Evolutionary conservation across 2,797 vertebrate species (phyloP).

Genomic region (Sebastes oblongus): DNA sequence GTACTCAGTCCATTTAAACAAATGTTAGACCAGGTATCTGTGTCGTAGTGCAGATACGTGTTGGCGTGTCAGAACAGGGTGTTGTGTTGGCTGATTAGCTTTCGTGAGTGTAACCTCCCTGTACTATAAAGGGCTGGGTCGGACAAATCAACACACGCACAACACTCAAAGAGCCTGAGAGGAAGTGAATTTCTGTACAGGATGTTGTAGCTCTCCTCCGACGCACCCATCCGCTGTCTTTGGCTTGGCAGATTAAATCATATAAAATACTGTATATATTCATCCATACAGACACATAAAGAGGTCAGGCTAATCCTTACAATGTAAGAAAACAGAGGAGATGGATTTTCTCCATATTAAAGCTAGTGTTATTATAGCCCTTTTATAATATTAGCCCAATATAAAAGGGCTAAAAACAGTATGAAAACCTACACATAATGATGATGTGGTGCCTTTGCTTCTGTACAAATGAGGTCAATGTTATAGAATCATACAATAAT

Average conservation of each 20-base stretch:
- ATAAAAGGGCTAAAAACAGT: not conserved
- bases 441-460: not conserved
- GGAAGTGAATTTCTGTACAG: constrained; percentile 73
- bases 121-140: not conserved
- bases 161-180: constrained; percentile 30
- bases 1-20: not conserved
- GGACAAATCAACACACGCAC: constrained; percentile 1
- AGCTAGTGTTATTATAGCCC: not conserved
- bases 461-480: not conserved
- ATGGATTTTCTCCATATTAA: not conserved
- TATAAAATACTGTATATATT: constrained; percentile 7
- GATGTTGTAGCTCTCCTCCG: constrained; percentile 46
- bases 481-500: not conserved
- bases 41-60: not conserved
- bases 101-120: constrained; percentile 5
- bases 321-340: not conserved
- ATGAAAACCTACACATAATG: not conserved
- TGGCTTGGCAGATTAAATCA: not conserved
- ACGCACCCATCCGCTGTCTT: constrained; percentile 21
- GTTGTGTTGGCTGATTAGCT: not conserved
- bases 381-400: not conserved
- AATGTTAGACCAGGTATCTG: not conserved
- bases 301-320: not conserved
- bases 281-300: not conserved
- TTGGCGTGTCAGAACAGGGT: not conserved